Percentiles rank a stretch among this genome's conserved stretches.
phyloP scores from a whole-genome alignment of 2,113 vertebrate species.

The Stegostoma tigrinum region DNA sequence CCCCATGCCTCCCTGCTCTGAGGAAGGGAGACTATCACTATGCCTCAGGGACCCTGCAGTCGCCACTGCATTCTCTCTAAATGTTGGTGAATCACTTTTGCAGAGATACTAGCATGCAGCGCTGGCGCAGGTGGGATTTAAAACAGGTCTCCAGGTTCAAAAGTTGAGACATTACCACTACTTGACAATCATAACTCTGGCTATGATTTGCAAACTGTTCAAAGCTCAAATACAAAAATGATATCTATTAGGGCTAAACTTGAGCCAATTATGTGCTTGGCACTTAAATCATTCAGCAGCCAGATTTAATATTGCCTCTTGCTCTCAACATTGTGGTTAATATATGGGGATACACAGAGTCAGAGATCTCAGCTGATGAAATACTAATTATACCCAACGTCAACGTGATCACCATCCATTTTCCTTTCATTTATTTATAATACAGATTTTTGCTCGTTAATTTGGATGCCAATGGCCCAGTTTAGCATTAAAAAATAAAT shows the following conservation, averaged over 20 bases:
- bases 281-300: not conserved
- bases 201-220: no score
- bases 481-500: not conserved
- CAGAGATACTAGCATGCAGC: no score
- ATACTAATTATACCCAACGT: slow-evolving; percentile 8
- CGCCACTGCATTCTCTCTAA: no score
- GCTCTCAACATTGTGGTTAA: not conserved
- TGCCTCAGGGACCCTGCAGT: no score
- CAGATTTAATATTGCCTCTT: not conserved
- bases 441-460: not conserved
- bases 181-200: no score
- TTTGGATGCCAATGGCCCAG: not conserved
- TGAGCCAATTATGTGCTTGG: not conserved
- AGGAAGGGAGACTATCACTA: no score
- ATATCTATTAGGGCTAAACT: not conserved
- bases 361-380: not conserved
- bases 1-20: no score
- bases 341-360: not conserved
- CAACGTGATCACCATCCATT: not conserved
- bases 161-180: no score
- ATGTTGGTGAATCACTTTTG: no score
- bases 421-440: not conserved
- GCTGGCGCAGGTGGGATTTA: no score
- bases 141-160: no score
- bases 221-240: not conserved